phyloP scores from a whole-genome alignment of 2,888 invertebrate species.

The Xiphydria camelus region DNA sequence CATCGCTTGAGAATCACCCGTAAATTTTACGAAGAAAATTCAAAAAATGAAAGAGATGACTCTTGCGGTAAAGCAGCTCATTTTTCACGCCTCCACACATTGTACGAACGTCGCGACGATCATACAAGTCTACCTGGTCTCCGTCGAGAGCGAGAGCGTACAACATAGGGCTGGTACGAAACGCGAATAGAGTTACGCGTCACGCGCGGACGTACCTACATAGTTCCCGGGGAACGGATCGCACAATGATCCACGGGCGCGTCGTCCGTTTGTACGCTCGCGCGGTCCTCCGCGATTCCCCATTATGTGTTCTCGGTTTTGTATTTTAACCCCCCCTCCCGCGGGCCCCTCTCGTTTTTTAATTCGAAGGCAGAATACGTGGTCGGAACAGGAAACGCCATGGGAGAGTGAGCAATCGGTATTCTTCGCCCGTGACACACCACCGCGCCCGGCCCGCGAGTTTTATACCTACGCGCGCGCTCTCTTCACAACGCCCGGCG shows the following conservation, averaged over 20 bases:
- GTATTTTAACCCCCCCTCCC: conserved; percentile 5
- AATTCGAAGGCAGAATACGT: conserved; percentile 37
- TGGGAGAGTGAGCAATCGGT: conserved; percentile 49
- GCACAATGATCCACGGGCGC: conserved; percentile 39
- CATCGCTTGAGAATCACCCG: too few relatives aligned
- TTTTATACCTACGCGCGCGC: neutral
- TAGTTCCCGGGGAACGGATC: neutral
- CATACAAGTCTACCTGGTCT: too few relatives aligned
- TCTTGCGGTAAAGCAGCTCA: too few relatives aligned
- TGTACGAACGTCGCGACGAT: too few relatives aligned
- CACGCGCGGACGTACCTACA: neutral
- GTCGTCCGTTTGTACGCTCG: conserved; percentile 33
- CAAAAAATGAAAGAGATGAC: too few relatives aligned
- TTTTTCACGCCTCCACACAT: too few relatives aligned
- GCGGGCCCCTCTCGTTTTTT: conserved; percentile 19
- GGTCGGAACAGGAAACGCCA: conserved; percentile 48
- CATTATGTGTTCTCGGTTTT: conserved; percentile 7
- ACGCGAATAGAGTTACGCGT: too few relatives aligned
- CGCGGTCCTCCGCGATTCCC: conserved; percentile 19
- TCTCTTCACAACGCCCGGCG: too few relatives aligned
- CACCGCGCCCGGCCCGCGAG: neutral
- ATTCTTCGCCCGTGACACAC: conserved; percentile 32
- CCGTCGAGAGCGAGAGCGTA: too few relatives aligned
- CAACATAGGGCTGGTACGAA: too few relatives aligned
- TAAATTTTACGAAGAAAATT: too few relatives aligned